Base-by-base conservation (phyloP, 2,113 vertebrate genomes). In the Gobius niger region DNA sequence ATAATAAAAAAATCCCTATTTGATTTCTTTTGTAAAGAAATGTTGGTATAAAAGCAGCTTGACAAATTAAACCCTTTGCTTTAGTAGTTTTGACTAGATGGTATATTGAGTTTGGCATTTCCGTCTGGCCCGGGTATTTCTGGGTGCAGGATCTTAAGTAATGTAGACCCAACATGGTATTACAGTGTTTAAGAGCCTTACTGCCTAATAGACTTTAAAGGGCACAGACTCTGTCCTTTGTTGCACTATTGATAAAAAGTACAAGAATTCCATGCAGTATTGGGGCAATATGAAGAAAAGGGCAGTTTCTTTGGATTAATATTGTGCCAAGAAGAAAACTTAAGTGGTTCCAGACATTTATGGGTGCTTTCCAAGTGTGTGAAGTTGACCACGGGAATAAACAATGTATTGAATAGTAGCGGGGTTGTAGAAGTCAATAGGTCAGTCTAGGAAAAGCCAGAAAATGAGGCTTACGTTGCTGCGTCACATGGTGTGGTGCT, bases 131-230 rank as follows among this genome's bases (percentile, higher is more conserved):
- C 7, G 68, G 79, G 24, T 87, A 84, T 87, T 90, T 88, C 60
- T 61, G 77, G 76, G 66, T 76, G 75, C 12, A 19, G 53, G 2
- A 84, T 87, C 87, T 34, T 83, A 83, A 68, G 77, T 71, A 2
- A 63, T 44, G 73, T 24, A 81, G 82, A 87, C 72, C 61, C 75
- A 74, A 83, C 72, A 72, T 18, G 70, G 88, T 56, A 87, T 91
- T 91, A 91, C 74, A 72, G 60, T n/a, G 18, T 77, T 63, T 90
- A 90, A 92, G 89, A 92, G 88, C 72, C 87, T 90, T 89, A 91
- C 67, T 63, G 60, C 70, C 44, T 92, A 91, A 92, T 89, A 59
- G 82, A 85, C 85, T 91, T 92, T 88, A 85, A 76, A 83, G 82
- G 77, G 41, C 63, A 68, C 67, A 63, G 54, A 6, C 61, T 68